Evolutionary conservation across 2,113 vertebrate species (phyloP).

Genomic region (Eretmodus cyanostictus): DNA sequence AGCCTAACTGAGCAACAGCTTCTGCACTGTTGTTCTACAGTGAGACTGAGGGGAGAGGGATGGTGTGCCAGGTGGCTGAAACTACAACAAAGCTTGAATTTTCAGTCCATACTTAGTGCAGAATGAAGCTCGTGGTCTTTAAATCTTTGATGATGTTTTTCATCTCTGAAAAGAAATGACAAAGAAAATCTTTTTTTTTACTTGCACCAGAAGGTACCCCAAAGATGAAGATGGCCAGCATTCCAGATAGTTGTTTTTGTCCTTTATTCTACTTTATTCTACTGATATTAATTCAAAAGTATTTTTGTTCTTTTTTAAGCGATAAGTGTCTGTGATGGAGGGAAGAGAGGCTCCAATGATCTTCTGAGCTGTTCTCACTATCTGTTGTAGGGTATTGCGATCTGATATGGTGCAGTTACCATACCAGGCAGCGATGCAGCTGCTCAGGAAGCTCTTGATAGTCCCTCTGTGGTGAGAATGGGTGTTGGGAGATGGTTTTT

Average conservation of each 20-base stretch:
- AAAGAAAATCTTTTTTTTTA: not conserved
- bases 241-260: not conserved
- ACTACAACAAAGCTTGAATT: not conserved
- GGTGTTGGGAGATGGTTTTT: not conserved
- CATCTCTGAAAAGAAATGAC: not conserved
- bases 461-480: not conserved
- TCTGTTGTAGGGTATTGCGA: not conserved
- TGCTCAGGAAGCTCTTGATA: not conserved
- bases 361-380: not conserved
- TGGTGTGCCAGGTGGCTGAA: not conserved
- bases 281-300: not conserved
- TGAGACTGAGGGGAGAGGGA: not conserved
- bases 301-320: not conserved
- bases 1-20: slow-evolving; percentile 5
- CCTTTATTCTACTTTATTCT: not conserved
- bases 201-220: not conserved
- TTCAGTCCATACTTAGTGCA: not conserved
- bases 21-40: not conserved
- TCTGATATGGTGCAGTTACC: not conserved
- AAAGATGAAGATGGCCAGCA: not conserved
- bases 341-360: not conserved
- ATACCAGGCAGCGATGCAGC: not conserved
- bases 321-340: not conserved
- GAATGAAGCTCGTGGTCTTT: not conserved
- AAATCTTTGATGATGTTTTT: not conserved